Evolutionary conservation across 1,140 invertebrate species (phyloP).

Genomic region (Drosophila eugracilis): DNA sequence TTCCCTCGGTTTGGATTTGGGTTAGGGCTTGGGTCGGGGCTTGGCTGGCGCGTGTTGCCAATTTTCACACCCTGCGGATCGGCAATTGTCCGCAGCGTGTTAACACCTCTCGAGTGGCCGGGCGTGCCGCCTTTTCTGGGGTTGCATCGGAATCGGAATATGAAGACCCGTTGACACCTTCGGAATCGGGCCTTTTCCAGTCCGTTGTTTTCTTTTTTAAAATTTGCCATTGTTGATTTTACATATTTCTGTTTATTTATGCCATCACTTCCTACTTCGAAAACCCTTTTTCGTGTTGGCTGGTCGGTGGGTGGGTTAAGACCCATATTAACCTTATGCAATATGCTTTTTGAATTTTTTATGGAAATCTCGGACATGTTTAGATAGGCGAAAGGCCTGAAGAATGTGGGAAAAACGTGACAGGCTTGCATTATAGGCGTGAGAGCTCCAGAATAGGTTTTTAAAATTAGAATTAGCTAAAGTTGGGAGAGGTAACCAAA

Average conservation of each 20-base stretch:
- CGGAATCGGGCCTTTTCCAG: constrained; percentile 21
- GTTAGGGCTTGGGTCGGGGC: constrained; percentile 22
- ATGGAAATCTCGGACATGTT: constrained; percentile 74
- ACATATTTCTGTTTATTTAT: constrained; percentile 77
- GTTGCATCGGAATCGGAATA: constrained; percentile 33
- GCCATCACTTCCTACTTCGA: constrained; percentile 27
- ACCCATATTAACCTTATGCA: constrained; percentile 44
- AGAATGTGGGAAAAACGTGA: constrained; percentile 42
- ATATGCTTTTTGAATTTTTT: constrained; percentile 63
- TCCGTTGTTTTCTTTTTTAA: constrained; percentile 72
- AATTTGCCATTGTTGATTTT: constrained; percentile 73
- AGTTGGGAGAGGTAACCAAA: no score
- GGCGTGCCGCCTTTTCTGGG: constrained; percentile 54
- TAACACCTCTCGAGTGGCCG: constrained; percentile 72
- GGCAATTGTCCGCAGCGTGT: constrained; percentile 78
- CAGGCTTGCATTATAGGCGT: constrained; percentile 48
- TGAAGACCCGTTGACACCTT: constrained; percentile 17
- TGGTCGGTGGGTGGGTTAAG: constrained; percentile 13
- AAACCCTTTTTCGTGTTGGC: constrained; percentile 38
- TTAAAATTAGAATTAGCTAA: constrained; percentile 13
- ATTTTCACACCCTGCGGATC: constrained; percentile 80
- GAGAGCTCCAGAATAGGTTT: constrained; percentile 45
- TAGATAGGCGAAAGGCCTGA: constrained; percentile 65
- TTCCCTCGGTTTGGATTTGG: constrained; percentile 21
- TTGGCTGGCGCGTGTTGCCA: constrained; percentile 75